Conservation (phyloP, 2,888 invertebrate species). For the Zaprionus obscuricornis region DNA sequence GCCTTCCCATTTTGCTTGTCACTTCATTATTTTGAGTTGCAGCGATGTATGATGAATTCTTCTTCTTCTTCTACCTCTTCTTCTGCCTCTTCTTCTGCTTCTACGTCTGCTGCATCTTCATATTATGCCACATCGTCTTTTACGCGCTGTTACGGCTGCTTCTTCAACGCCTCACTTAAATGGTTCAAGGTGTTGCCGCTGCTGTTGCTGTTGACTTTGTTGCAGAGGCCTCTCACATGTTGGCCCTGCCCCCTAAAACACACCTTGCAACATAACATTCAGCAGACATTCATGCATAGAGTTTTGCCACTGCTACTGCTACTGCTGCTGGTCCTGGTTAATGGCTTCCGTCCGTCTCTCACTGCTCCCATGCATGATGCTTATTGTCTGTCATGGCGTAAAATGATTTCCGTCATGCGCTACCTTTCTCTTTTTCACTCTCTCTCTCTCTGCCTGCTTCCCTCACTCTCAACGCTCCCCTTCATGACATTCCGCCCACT, state of each 20-base stretch:
- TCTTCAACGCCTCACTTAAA: slow-evolving; percentile 51
- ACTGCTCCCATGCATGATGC: slow-evolving; percentile 13
- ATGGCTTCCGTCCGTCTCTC: slow-evolving; percentile 51
- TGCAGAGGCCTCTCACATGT: slow-evolving; percentile 19
- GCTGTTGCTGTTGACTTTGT: slow-evolving; percentile 74
- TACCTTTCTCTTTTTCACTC: slow-evolving; percentile 1
- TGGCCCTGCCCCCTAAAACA: no score
- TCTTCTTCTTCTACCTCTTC: slow-evolving; percentile 17
- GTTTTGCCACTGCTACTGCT: neutral
- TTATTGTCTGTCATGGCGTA: slow-evolving; percentile 74
- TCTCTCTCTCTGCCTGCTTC: neutral
- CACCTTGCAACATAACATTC: no score
- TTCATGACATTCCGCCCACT: slow-evolving; percentile 1
- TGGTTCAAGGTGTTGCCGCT: slow-evolving; percentile 77
- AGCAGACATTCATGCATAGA: no score
- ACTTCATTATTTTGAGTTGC: slow-evolving; percentile 75
- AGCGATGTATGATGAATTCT: slow-evolving; percentile 53
- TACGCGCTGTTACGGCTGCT: slow-evolving; percentile 9
- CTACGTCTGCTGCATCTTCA: slow-evolving; percentile 13
- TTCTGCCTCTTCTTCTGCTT: slow-evolving; percentile 2
- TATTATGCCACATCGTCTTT: slow-evolving; percentile 18
- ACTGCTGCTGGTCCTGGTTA: slow-evolving; percentile 56
- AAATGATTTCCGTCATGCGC: slow-evolving; percentile 69
- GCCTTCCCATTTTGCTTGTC: slow-evolving; percentile 27
- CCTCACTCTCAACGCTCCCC: slow-evolving; percentile 3